Conservation (phyloP, 2,888 invertebrate species). For the Allolobophora icterica region DNA sequence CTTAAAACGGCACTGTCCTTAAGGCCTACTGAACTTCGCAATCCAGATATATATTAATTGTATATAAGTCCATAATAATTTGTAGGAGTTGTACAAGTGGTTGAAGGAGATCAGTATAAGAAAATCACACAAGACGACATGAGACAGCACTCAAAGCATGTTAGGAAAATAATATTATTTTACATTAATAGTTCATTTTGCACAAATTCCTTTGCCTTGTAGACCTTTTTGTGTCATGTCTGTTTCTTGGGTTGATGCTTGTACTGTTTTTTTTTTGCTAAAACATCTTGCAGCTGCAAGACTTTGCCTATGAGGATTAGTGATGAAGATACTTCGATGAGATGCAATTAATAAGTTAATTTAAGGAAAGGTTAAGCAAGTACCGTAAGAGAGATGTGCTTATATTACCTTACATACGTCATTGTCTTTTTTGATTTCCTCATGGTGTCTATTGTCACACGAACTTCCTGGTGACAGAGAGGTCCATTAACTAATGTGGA, state of each 20-base stretch:
- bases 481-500: background rate
- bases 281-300: background rate
- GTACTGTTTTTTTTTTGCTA: background rate
- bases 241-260: background rate
- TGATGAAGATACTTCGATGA: too few relatives aligned
- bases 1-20: too few relatives aligned
- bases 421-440: background rate
- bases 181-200: background rate
- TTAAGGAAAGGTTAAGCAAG: too few relatives aligned
- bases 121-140: too few relatives aligned
- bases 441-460: background rate
- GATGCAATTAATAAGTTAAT: too few relatives aligned
- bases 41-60: background rate
- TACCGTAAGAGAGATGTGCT: background rate
- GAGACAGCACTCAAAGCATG: too few relatives aligned
- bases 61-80: background rate
- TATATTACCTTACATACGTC: background rate
- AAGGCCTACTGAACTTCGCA: background rate
- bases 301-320: background rate
- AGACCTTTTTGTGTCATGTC: background rate
- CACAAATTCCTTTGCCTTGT: background rate
- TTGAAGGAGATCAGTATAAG: background rate
- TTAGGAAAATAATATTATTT: background rate
- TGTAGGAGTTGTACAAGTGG: background rate
- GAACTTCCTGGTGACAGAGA: too few relatives aligned